Evolutionary conservation across 2,797 vertebrate species (phyloP).

Genomic region (Tiaroga cobitis): DNA sequence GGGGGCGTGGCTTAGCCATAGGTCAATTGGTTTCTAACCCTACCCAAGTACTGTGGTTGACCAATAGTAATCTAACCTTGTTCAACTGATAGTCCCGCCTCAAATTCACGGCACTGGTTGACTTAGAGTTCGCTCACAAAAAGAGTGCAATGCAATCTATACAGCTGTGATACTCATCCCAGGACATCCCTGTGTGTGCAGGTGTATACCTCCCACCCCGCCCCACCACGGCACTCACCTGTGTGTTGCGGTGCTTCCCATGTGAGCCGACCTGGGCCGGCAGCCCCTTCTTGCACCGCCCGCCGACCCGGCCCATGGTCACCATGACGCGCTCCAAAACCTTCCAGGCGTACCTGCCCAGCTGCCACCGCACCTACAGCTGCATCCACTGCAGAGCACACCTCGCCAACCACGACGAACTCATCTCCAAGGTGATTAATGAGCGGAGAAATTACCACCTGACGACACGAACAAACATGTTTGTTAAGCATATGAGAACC

Average conservation of each 20-base stretch:
- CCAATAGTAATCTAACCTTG: neutral
- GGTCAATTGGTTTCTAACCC: neutral
- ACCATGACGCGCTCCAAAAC: conserved; percentile 94
- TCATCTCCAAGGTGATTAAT: conserved; percentile 94
- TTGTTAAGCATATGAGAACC: neutral
- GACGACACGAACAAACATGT: conserved; percentile 8
- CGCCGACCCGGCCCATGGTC: conserved; percentile 92
- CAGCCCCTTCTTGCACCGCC: conserved; percentile 93
- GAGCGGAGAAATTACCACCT: neutral
- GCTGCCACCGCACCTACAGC: conserved; percentile 98
- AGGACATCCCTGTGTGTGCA: conserved; percentile 55
- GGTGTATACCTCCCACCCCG: conserved; percentile 88
- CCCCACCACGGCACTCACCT: conserved; percentile 99
- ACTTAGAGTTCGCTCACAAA: neutral
- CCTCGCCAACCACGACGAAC: conserved; percentile 98
- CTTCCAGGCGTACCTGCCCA: conserved; percentile 97
- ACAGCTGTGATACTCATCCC: neutral
- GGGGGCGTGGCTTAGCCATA: too few relatives aligned
- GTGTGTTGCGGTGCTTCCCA: conserved; percentile 98
- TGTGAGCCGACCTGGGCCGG: conserved; percentile 98
- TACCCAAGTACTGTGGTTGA: neutral
- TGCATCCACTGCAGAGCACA: conserved; percentile 98
- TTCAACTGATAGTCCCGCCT: neutral
- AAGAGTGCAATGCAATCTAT: neutral
- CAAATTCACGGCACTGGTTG: neutral